A percentile compares a stretch with the other conserved stretches of the same genome.
Conservation (phyloP, 2,888 invertebrate species). For the Philereme vetulata region DNA sequence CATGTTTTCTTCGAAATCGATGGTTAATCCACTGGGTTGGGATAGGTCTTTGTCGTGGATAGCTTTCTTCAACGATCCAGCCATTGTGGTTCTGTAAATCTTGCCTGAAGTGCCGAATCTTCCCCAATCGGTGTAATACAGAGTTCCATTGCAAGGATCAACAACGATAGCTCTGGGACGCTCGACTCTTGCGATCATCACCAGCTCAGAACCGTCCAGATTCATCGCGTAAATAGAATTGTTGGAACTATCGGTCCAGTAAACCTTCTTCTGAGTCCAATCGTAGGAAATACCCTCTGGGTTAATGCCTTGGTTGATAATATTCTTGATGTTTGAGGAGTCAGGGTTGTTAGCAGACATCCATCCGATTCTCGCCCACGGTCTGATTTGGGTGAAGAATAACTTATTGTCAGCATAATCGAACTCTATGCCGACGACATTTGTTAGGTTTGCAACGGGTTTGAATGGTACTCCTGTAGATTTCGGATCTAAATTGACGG, state of each 20-base stretch:
- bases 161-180: conserved; percentile 97
- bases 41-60: conserved; percentile 95
- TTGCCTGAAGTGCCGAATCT: conserved; percentile 96
- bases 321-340: conserved; percentile 84
- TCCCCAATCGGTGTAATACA: conserved; percentile 99
- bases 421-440: conserved; percentile 97
- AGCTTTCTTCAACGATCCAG: conserved; percentile 94
- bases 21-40: conserved; percentile 97
- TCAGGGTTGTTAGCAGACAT: conserved; percentile 89
- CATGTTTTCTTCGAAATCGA: conserved; percentile 97
- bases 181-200: conserved; percentile 96
- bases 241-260: conserved; percentile 98
- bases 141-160: conserved; percentile 97
- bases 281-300: conserved; percentile 98
- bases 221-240: conserved; percentile 98
- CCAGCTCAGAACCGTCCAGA: conserved; percentile 92
- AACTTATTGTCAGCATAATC: conserved; percentile 94
- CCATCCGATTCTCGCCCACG: conserved; percentile 94
- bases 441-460: conserved; percentile 92
- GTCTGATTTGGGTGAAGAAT: conserved; percentile 96
- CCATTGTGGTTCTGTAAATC: conserved; percentile 98
- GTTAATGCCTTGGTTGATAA: conserved; percentile 92
- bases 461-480: conserved; percentile 93
- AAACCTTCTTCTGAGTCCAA: conserved; percentile 98
- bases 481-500: conserved; percentile 93